phyloP scores from a whole-genome alignment of 1,140 invertebrate genomes.

The Latrodectus geometricus region DNA sequence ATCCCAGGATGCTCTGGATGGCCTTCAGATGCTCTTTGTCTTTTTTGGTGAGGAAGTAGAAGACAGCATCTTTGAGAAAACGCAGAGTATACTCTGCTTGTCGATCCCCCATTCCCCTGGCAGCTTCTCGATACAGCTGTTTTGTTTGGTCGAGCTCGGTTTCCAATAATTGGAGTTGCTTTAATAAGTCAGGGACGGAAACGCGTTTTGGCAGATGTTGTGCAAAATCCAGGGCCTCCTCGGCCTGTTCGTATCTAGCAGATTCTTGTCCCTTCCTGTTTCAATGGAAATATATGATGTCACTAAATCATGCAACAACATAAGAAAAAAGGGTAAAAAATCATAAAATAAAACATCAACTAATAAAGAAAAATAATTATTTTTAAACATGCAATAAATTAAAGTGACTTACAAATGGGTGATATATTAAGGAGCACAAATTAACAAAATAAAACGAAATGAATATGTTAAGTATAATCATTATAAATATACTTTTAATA shows the following conservation, averaged over 20 bases:
- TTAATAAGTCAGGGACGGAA: conserved; percentile 76
- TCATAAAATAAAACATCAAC: background rate
- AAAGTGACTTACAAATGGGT: background rate
- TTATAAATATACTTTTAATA: too few species aligned
- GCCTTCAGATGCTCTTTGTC: conserved; percentile 85
- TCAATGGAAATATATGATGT: conserved; percentile 22
- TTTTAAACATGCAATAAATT: background rate
- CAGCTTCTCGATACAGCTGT: conserved; percentile 83
- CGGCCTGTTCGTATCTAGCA: conserved; percentile 77
- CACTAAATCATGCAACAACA: conserved; percentile 6
- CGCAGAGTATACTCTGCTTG: conserved; percentile 88
- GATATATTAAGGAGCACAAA: background rate
- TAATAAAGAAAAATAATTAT: too few species aligned
- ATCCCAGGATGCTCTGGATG: conserved; percentile 84
- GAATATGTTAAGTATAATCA: too few species aligned
- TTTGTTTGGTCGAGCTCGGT: conserved; percentile 85
- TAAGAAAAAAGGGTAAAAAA: conserved; percentile 9
- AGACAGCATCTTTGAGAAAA: conserved; percentile 90
- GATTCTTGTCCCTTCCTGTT: conserved; percentile 80
- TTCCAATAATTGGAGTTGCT: conserved; percentile 83
- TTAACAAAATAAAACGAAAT: too few species aligned
- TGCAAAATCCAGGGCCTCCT: conserved; percentile 70
- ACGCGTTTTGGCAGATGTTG: conserved; percentile 73
- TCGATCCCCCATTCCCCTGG: conserved; percentile 71
- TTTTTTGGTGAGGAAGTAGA: conserved; percentile 87